Percentiles rank a stretch among this genome's conserved stretches.
Evolutionary conservation across 1,140 invertebrate species (phyloP).

Genomic region (Zaprionus ornatus): DNA sequence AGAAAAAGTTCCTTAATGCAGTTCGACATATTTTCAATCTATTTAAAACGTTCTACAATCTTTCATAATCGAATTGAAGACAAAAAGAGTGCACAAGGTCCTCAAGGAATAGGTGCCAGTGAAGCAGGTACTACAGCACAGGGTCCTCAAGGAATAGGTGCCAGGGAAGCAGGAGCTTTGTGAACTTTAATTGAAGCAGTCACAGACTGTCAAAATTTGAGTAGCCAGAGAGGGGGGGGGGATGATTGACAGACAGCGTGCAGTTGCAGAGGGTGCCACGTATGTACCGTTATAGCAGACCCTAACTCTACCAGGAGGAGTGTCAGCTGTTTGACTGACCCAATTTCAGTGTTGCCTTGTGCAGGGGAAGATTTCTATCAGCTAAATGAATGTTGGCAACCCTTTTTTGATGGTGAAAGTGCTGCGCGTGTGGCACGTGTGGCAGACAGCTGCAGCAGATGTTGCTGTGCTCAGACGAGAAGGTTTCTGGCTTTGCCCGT

Average conservation of each 20-base stretch:
- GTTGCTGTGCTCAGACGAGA: not conserved
- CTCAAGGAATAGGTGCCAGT: no score
- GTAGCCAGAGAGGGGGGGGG: not conserved
- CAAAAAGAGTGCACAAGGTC: no score
- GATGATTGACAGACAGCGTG: not conserved
- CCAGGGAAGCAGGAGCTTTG: no score
- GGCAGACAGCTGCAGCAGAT: slow-evolving; percentile 15
- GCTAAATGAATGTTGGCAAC: slow-evolving; percentile 46
- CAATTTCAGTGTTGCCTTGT: slow-evolving; percentile 13
- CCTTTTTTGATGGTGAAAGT: slow-evolving; percentile 42
- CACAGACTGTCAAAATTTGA: not conserved
- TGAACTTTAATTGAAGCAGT: not conserved
- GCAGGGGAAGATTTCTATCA: slow-evolving; percentile 49
- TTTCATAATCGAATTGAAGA: no score
- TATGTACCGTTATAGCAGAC: not conserved
- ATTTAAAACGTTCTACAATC: no score
- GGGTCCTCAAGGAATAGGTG: no score
- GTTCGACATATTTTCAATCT: no score
- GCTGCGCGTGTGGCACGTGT: slow-evolving; percentile 24
- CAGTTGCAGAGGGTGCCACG: not conserved
- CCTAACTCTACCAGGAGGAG: not conserved
- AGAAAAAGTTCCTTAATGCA: not conserved
- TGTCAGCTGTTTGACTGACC: slow-evolving; percentile 33
- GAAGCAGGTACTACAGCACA: no score
- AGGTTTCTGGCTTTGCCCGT: slow-evolving; percentile 26